Conservation (phyloP, 2,888 invertebrate genomes). For the Actias luna region DNA sequence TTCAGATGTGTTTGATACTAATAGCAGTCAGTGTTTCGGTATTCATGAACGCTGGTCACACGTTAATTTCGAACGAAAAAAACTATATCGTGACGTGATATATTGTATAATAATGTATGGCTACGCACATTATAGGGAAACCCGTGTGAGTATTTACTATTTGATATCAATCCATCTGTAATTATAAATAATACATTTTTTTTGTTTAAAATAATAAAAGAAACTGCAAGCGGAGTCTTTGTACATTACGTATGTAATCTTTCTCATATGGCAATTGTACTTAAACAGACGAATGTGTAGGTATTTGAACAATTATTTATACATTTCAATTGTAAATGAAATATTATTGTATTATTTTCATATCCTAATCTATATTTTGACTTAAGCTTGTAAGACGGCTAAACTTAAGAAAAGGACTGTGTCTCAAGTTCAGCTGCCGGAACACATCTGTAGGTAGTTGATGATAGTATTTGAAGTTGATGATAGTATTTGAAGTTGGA, state of each 20-base stretch:
- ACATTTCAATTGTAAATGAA: background rate
- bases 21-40: constrained; percentile 42
- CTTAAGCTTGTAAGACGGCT: too few relatives aligned
- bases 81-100: constrained; percentile 1
- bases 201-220: background rate
- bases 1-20: constrained; percentile 22
- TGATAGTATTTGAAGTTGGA: too few relatives aligned
- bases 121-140: constrained; percentile 22
- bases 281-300: background rate
- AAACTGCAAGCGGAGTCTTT: background rate
- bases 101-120: constrained; percentile 13
- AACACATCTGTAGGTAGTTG: too few relatives aligned
- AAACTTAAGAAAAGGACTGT: too few relatives aligned
- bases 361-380: too few relatives aligned
- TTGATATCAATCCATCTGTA: constrained; percentile 8
- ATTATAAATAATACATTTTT: background rate
- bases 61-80: constrained; percentile 21
- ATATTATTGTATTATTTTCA: too few relatives aligned
- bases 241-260: background rate
- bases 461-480: too few relatives aligned
- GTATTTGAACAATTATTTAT: background rate
- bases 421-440: too few relatives aligned
- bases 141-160: constrained; percentile 26
- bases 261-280: background rate
- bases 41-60: constrained; percentile 33